A percentile compares a stretch with the other conserved stretches of the same genome.
These are phyloP conservation scores for Bombyx mandarina DNA, from an alignment of 1,140 invertebrate species.

Conservation along the genomic window DNA sequence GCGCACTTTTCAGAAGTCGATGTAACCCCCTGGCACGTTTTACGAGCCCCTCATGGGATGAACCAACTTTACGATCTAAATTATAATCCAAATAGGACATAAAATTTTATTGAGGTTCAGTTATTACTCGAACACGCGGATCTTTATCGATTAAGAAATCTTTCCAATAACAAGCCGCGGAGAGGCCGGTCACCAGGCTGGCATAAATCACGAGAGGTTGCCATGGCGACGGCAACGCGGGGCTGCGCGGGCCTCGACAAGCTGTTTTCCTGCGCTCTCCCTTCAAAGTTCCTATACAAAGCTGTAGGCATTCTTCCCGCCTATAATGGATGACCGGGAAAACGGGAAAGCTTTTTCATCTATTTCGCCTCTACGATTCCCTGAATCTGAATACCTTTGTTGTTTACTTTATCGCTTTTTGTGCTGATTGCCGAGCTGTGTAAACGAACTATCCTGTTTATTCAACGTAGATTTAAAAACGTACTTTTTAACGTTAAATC, in stretches of 20 bases:
- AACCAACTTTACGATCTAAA: slow-evolving; percentile 2
- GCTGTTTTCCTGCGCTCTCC: slow-evolving; percentile 40
- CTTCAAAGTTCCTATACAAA: slow-evolving; percentile 33
- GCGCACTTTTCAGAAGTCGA: too few species aligned
- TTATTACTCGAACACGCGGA: slow-evolving; percentile 4
- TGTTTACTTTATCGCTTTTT: too few species aligned
- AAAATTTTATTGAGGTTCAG: slow-evolving; percentile 2
- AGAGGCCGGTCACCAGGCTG: slow-evolving; percentile 32
- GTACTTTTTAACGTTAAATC: too few species aligned
- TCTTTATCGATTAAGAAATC: slow-evolving; percentile 8
- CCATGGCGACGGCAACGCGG: slow-evolving; percentile 36
- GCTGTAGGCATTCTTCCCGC: slow-evolving; percentile 31
- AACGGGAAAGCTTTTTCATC: slow-evolving; percentile 7
- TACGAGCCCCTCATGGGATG: background rate
- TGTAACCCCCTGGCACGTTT: too few species aligned
- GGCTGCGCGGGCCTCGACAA: slow-evolving; percentile 15
- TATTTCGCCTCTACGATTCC: too few species aligned
- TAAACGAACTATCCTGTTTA: too few species aligned
- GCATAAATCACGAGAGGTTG: slow-evolving; percentile 44
- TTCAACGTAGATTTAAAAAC: too few species aligned
- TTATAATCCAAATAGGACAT: background rate
- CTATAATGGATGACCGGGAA: slow-evolving; percentile 35
- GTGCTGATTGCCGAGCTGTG: too few species aligned
- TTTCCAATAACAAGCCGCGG: slow-evolving; percentile 10
- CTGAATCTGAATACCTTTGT: too few species aligned